A percentile compares a stretch with the other conserved stretches of the same genome.
phyloP scores from a whole-genome alignment of 2,888 invertebrate species.

The Ormyrus thymus region DNA sequence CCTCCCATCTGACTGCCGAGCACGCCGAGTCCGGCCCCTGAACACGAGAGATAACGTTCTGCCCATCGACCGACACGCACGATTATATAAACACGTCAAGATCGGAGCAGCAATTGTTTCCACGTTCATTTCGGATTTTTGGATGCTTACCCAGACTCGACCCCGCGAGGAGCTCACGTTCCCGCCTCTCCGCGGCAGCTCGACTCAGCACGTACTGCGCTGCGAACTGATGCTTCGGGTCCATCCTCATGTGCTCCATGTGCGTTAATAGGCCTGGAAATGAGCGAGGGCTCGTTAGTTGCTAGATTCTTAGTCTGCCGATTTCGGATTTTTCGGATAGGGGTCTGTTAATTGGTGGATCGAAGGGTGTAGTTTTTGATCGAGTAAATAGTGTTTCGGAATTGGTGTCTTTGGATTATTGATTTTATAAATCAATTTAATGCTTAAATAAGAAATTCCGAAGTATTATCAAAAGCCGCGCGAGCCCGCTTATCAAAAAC shows the following conservation, averaged over 20 bases:
- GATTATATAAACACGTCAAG: constrained; percentile 24
- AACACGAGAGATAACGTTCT: constrained; percentile 62
- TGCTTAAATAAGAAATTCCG: too few relatives aligned
- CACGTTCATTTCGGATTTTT: not conserved
- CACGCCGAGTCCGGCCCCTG: constrained; percentile 72
- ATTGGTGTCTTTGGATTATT: too few relatives aligned
- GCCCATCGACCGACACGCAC: constrained; percentile 49
- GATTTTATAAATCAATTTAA: too few relatives aligned
- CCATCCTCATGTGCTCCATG: constrained; percentile 98
- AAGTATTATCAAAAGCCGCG: too few relatives aligned
- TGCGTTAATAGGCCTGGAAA: constrained; percentile 88
- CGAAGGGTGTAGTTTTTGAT: too few relatives aligned
- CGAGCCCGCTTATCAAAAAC: too few relatives aligned
- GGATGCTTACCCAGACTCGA: constrained; percentile 71
- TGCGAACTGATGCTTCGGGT: constrained; percentile 96
- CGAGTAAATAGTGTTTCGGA: too few relatives aligned
- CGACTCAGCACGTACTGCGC: constrained; percentile 94
- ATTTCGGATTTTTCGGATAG: not conserved
- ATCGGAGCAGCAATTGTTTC: not conserved
- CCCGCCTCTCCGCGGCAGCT: constrained; percentile 92
- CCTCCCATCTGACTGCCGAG: constrained; percentile 73
- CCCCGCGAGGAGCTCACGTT: constrained; percentile 83
- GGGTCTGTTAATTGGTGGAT: constrained; percentile 1
- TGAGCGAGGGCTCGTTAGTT: too few relatives aligned
- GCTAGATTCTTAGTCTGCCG: constrained; percentile 12